These are phyloP conservation scores for Acropora yongei DNA, from an alignment of 64 coral and sea anemone genomes.

Conservation along the genomic window DNA sequence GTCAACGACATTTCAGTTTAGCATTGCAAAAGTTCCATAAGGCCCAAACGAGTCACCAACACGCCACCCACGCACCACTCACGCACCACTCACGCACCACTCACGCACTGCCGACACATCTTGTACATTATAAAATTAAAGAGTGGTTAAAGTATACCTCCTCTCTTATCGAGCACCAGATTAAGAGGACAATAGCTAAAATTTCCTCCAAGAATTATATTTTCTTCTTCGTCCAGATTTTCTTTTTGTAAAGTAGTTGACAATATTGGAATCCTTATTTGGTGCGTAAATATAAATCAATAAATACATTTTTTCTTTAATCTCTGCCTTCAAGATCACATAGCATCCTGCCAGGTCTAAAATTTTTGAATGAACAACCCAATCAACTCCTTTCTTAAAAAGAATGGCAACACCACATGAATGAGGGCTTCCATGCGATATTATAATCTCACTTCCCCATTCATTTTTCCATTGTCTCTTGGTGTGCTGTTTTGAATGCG, in stretches of 20 bases:
- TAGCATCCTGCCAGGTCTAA: background rate
- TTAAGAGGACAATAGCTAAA: constrained; percentile 5
- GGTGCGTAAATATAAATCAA: background rate
- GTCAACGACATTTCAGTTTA: no score
- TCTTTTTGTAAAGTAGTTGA: background rate
- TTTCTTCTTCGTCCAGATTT: background rate
- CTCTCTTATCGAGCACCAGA: constrained; percentile 36
- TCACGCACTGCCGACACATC: background rate
- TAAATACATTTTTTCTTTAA: background rate
- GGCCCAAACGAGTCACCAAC: no score
- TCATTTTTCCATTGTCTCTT: background rate
- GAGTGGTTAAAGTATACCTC: background rate
- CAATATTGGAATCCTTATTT: background rate
- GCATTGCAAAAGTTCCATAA: no score
- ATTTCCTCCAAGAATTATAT: background rate
- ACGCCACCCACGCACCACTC: background rate
- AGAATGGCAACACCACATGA: background rate
- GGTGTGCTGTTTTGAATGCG: background rate
- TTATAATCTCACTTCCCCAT: background rate
- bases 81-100: background rate
- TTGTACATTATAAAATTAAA: background rate
- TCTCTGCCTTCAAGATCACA: background rate
- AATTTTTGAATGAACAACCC: background rate
- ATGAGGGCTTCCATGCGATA: background rate
- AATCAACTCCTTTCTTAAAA: background rate